A percentile compares a stretch with the other conserved stretches of the same genome.
These are phyloP conservation scores for Orchestia grillus DNA, from an alignment of 1,140 invertebrate species.

Conservation along the genomic window DNA sequence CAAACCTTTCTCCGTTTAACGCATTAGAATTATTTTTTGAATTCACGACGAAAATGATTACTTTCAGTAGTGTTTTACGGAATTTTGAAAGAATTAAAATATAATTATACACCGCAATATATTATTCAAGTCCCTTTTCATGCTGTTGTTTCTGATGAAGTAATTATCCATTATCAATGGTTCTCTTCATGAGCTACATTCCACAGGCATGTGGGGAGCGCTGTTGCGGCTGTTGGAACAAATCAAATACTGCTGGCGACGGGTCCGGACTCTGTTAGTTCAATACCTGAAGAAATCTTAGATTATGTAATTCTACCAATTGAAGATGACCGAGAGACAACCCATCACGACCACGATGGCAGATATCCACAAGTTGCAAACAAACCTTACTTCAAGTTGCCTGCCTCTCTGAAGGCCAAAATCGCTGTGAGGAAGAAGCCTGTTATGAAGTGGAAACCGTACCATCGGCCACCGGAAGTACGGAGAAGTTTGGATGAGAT, in stretches of 20 bases:
- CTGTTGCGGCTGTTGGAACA: constrained; percentile 40
- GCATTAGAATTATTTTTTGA: no score
- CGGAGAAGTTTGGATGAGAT: constrained; percentile 25
- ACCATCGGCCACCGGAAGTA: constrained; percentile 57
- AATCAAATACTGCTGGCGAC: constrained; percentile 41
- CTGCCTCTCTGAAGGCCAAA: constrained; percentile 62
- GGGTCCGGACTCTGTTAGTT: not conserved
- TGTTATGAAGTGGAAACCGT: constrained; percentile 66
- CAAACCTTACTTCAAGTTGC: not conserved
- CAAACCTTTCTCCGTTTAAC: no score
- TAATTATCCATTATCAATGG: not conserved
- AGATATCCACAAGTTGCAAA: not conserved
- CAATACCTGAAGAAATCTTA: not conserved
- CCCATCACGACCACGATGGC: not conserved
- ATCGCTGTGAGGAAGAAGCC: constrained; percentile 63
- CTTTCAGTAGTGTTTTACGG: no score
- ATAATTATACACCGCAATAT: no score
- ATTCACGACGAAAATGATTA: no score
- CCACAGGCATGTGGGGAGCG: constrained; percentile 40
- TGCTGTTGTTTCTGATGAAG: not conserved
- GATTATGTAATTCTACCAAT: not conserved
- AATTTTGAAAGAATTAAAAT: no score
- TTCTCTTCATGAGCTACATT: not conserved
- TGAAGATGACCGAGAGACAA: not conserved
- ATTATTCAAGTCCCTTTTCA: not conserved